Conservation (phyloP, 2,888 invertebrate genomes). For the Galerucella nymphaeae region DNA sequence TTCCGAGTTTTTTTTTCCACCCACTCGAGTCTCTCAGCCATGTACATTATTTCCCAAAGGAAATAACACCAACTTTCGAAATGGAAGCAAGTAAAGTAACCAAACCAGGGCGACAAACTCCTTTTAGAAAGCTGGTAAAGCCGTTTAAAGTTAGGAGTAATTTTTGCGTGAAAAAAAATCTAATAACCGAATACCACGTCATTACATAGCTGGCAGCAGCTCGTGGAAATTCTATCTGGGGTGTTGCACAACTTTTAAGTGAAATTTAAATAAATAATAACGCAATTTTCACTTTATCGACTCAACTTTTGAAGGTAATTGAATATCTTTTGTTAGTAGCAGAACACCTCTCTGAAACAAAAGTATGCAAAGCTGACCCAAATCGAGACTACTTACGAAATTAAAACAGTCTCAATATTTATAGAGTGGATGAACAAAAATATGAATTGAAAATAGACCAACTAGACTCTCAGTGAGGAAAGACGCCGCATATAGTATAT, state of each 20-base stretch:
- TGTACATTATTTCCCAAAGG: conserved; percentile 42
- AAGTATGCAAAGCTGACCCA: too few relatives aligned
- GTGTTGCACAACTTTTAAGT: conserved; percentile 12
- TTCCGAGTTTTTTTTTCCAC: conserved; percentile 22
- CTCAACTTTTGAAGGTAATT: conserved; percentile 10
- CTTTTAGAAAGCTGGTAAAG: conserved; percentile 42
- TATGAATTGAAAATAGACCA: too few relatives aligned
- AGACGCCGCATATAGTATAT: too few relatives aligned
- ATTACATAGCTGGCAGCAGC: conserved; percentile 33
- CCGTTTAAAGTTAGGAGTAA: conserved; percentile 45
- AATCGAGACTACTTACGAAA: too few relatives aligned
- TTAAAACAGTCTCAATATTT: too few relatives aligned
- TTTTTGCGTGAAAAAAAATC: conserved; percentile 44
- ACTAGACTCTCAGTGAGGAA: too few relatives aligned
- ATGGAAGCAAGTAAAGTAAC: conserved; percentile 37
- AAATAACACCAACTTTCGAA: conserved; percentile 43
- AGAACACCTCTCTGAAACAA: too few relatives aligned
- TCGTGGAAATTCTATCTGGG: conserved; percentile 36
- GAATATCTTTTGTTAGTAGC: neutral
- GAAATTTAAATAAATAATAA: conserved; percentile 35
- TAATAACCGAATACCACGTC: conserved; percentile 45
- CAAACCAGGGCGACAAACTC: conserved; percentile 32
- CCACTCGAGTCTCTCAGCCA: conserved; percentile 20
- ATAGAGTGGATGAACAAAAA: too few relatives aligned
- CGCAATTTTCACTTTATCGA: conserved; percentile 13